Evolutionary conservation across 2,888 invertebrate species (phyloP).

Genomic region (Drosophila buzzatii): DNA sequence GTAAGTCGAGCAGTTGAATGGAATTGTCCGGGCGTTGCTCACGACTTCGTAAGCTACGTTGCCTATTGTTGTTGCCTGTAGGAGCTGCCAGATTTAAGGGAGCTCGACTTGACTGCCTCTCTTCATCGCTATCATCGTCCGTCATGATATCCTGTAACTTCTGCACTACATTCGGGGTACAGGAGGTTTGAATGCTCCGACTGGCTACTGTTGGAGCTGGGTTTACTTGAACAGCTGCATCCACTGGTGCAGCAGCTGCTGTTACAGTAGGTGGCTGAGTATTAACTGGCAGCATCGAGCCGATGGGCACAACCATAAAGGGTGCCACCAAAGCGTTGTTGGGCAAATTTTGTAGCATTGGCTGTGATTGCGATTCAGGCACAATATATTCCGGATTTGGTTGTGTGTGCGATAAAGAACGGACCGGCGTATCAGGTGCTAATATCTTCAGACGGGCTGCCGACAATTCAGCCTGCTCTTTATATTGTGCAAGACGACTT

Average conservation of each 20-base stretch:
- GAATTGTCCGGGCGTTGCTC: conserved; percentile 13
- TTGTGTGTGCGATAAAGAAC: not conserved
- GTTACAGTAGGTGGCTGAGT: not conserved
- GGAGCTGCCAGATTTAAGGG: conserved; percentile 56
- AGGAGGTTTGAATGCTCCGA: conserved; percentile 49
- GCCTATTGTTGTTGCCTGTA: conserved; percentile 24
- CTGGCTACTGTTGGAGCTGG: conserved; percentile 7
- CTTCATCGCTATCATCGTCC: conserved; percentile 65
- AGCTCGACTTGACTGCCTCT: conserved; percentile 24
- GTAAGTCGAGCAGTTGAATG: conserved; percentile 54
- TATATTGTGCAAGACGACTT: not conserved
- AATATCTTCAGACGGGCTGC: conserved; percentile 10
- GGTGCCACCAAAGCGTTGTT: conserved; percentile 14
- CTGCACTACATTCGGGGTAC: conserved; percentile 3
- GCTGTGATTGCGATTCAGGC: conserved; percentile 62
- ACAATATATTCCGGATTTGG: conserved; percentile 46
- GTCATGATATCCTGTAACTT: conserved; percentile 50
- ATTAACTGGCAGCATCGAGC: conserved; percentile 22
- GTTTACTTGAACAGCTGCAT: not conserved
- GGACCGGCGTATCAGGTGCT: conserved; percentile 53
- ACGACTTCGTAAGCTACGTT: conserved; percentile 19
- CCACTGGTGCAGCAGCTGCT: not conserved
- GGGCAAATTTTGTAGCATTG: conserved; percentile 41
- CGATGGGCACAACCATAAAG: conserved; percentile 42
- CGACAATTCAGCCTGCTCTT: conserved; percentile 5